phyloP scores from a whole-genome alignment of 2,113 vertebrate genomes.

The Lampris megalopsis region DNA sequence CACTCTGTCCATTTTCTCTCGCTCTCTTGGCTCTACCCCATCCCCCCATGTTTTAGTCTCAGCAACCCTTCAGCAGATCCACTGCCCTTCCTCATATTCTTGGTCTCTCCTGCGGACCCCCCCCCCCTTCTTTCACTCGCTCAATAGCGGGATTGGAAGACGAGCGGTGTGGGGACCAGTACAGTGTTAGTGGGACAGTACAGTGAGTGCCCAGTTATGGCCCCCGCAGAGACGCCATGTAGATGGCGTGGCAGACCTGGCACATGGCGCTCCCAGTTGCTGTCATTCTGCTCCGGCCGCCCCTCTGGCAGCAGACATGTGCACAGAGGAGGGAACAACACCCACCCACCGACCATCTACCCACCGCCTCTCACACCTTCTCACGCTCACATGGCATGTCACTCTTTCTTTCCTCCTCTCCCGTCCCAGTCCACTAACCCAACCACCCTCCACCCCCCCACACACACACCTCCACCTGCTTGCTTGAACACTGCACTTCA shows the following conservation, averaged over 20 bases:
- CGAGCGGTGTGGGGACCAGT: conserved; percentile 29
- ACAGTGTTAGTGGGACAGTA: conserved; percentile 71
- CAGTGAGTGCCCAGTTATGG: conserved; percentile 61
- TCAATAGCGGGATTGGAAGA: not conserved
- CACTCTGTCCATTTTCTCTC: conserved; percentile 25
- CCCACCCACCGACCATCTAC: conserved; percentile 17
- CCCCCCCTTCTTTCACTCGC: conserved; percentile 3
- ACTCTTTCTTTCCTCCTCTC: conserved; percentile 20
- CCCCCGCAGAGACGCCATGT: conserved; percentile 60
- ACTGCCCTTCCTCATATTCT: conserved; percentile 20
- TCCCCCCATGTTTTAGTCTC: conserved; percentile 33
- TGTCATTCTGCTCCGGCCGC: conserved; percentile 41
- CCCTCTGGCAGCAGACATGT: conserved; percentile 46
- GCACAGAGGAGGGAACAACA: conserved; percentile 47
- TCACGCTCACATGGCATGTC: conserved; percentile 38
- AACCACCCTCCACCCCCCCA: conserved; percentile 1
- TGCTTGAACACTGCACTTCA: not conserved
- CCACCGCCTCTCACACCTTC: conserved; percentile 29
- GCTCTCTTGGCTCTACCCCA: conserved; percentile 27
- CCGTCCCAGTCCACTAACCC: not conserved
- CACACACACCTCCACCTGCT: not conserved
- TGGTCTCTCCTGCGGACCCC: conserved; percentile 16
- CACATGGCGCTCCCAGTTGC: conserved; percentile 48
- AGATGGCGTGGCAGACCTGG: conserved; percentile 85
- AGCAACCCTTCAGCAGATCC: conserved; percentile 19